Percentiles rank a stretch among this genome's conserved stretches.
Conservation (phyloP, 1,140 invertebrate genomes). For the Stegodyphus dumicola region DNA sequence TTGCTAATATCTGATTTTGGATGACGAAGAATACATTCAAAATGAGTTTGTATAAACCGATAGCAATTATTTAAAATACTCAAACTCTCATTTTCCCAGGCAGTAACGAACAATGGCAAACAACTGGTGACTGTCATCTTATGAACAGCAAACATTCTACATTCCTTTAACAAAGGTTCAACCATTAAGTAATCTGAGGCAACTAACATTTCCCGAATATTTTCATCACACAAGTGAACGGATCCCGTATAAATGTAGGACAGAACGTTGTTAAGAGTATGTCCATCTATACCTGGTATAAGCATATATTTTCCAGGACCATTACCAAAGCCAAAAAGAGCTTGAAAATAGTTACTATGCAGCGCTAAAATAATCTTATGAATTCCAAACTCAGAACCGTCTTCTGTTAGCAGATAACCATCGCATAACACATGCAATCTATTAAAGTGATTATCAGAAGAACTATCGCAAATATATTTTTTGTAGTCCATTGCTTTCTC, state of each 20-base stretch:
- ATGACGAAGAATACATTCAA: not conserved
- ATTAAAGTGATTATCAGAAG: too few relatives aligned
- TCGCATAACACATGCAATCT: not conserved
- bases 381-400: not conserved
- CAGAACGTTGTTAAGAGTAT: not conserved
- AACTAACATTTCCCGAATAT: not conserved
- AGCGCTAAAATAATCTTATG: not conserved
- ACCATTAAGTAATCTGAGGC: not conserved
- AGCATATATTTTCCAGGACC: not conserved
- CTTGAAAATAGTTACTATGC: not conserved
- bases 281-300: not conserved
- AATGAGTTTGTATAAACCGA: not conserved
- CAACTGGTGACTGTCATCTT: not conserved
- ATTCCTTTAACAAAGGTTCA: not conserved
- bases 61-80: not conserved
- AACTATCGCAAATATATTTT: too few relatives aligned
- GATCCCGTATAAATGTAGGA: not conserved
- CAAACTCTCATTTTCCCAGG: not conserved
- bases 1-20: not conserved
- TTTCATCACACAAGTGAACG: not conserved
- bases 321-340: not conserved
- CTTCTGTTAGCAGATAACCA: not conserved
- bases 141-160: not conserved
- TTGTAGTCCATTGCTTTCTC: too few relatives aligned
- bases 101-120: not conserved